These are phyloP conservation scores for Anagrus nilaparvatae DNA, from an alignment of 1,140 invertebrate genomes.

Conservation along the genomic window DNA sequence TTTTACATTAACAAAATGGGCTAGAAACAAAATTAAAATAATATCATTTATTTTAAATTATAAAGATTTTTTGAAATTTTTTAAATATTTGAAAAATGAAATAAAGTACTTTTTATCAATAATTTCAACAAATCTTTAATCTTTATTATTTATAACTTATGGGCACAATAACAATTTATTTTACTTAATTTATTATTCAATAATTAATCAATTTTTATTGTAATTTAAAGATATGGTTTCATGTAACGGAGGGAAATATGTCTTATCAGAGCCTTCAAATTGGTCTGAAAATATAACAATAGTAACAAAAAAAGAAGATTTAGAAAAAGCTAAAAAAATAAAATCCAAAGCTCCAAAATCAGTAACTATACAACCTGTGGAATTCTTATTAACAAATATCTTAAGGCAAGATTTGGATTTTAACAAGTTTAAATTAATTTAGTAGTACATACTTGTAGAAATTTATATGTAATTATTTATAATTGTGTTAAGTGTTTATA, in stretches of 20 bases:
- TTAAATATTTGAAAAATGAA: not conserved
- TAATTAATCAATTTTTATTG: conserved; percentile 9
- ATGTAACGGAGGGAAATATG: conserved; percentile 30
- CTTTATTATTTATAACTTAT: too few species aligned
- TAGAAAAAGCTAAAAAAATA: conserved; percentile 29
- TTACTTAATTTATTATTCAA: not conserved
- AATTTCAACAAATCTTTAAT: too few species aligned
- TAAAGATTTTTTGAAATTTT: not conserved
- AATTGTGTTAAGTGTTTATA: too few species aligned
- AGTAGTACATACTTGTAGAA: conserved; percentile 3
- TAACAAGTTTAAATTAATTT: conserved; percentile 14
- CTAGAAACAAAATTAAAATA: not conserved
- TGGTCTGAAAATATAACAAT: conserved; percentile 35
- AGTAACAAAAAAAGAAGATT: conserved; percentile 33
- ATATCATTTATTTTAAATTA: too few species aligned
- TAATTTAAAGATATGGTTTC: conserved; percentile 37
- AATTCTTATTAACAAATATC: conserved; percentile 41
- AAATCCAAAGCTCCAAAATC: conserved; percentile 27
- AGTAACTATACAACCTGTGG: conserved; percentile 33
- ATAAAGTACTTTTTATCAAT: not conserved
- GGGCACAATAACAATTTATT: too few species aligned
- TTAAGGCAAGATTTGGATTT: conserved; percentile 38
- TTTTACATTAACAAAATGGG: not conserved
- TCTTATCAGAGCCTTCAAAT: conserved; percentile 24
- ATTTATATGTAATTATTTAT: conserved; percentile 6